phyloP scores from a whole-genome alignment of 1,140 invertebrate genomes.

The Cherax quadricarinatus region DNA sequence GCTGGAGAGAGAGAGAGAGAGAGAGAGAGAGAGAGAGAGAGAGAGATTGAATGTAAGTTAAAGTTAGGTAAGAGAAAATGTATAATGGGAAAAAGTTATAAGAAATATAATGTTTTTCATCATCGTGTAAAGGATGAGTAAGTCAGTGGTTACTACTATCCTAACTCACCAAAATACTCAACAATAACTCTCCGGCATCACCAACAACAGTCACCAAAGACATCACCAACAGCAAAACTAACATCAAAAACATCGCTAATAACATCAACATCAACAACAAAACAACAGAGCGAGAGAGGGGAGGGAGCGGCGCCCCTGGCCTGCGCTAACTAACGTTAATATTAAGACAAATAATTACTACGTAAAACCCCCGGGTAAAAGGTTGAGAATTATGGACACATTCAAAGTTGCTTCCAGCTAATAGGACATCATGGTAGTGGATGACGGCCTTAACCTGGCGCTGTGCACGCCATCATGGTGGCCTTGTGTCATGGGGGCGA shows the following conservation, averaged over 20 bases:
- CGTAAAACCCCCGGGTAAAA: conserved; percentile 65
- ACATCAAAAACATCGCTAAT: no score
- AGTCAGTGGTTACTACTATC: no score
- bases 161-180: no score
- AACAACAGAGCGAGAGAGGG: conserved; percentile 4
- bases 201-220: no score
- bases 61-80: no score
- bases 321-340: conserved; percentile 59
- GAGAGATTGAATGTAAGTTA: background rate
- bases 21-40: background rate
- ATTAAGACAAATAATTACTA: conserved; percentile 69
- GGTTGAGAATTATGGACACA: conserved; percentile 67
- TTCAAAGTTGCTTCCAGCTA: conserved; percentile 66
- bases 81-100: no score
- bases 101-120: no score
- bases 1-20: conserved; percentile 32
- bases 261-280: no score
- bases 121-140: no score
- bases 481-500: no score
- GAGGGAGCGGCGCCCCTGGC: conserved; percentile 13
- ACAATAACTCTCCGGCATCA: no score
- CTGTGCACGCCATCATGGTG: conserved; percentile 18
- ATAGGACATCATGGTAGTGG: conserved; percentile 61
- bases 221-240: no score
- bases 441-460: conserved; percentile 56